Percentiles rank a stretch among this genome's conserved stretches.
Evolutionary conservation across 23 tunicate species (phyloP).

Genomic region (Diplosoma virens): DNA sequence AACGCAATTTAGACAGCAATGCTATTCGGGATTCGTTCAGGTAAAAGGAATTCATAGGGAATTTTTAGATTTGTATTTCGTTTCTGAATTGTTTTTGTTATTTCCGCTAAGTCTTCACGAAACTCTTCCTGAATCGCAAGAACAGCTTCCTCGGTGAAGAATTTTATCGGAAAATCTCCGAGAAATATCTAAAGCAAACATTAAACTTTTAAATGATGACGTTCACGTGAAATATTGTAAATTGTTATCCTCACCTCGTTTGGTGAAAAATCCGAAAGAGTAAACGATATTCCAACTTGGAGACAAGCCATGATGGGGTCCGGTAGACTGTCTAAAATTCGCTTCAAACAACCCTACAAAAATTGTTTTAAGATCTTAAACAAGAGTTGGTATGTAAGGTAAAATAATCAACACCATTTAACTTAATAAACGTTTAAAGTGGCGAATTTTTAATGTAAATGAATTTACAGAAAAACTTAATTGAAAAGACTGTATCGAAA

Average conservation of each 20-base stretch:
- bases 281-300: slow-evolving; percentile 11
- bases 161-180: slow-evolving; percentile 25
- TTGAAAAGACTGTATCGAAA: too few species aligned
- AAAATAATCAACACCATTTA: not conserved
- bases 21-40: slow-evolving; percentile 61
- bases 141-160: slow-evolving; percentile 12
- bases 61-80: slow-evolving; percentile 11
- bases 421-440: too few species aligned
- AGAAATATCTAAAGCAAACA: slow-evolving; percentile 4
- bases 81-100: not conserved
- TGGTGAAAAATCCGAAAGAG: slow-evolving; percentile 38
- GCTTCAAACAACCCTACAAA: slow-evolving; percentile 40
- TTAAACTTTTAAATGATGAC: not conserved
- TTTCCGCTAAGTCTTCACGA: slow-evolving; percentile 5
- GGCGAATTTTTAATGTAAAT: too few species aligned
- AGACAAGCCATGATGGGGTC: slow-evolving; percentile 39
- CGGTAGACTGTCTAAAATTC: slow-evolving; percentile 65
- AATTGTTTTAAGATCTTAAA: too few species aligned
- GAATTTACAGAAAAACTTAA: too few species aligned
- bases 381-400: too few species aligned
- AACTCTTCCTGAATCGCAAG: slow-evolving; percentile 4
- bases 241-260: slow-evolving; percentile 37
- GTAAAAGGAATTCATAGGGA: slow-evolving; percentile 48
- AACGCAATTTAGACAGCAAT: slow-evolving; percentile 40
- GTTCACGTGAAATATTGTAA: not conserved